These are phyloP conservation scores for Lontra canadensis DNA, from an alignment of 2,113 vertebrate species.

Conservation along the genomic window DNA sequence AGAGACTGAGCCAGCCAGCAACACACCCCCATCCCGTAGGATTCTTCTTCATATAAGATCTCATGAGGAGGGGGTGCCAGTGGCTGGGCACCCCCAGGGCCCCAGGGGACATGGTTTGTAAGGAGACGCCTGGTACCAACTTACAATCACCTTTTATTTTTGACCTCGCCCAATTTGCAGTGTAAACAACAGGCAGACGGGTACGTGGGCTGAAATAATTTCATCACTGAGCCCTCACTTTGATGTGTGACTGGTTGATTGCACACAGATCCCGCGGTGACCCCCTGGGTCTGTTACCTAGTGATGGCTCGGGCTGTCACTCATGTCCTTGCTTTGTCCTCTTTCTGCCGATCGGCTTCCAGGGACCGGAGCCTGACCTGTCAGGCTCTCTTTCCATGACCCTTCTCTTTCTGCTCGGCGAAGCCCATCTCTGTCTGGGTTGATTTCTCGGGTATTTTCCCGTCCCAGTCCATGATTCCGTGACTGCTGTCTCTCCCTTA, in stretches of 20 bases:
- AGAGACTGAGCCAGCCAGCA: background rate
- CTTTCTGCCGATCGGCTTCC: background rate
- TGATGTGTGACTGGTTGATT: background rate
- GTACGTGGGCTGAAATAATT: conserved; percentile 13
- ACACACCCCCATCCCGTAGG: background rate
- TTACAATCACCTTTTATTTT: background rate
- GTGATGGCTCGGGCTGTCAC: background rate
- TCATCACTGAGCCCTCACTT: background rate
- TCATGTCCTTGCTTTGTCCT: background rate
- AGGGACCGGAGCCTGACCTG: background rate
- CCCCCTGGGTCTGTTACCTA: background rate
- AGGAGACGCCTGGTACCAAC: background rate
- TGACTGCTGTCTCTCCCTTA: conserved; percentile 4
- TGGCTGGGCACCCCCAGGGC: too few relatives aligned
- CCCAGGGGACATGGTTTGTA: background rate
- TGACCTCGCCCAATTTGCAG: background rate
- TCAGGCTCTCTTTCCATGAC: background rate
- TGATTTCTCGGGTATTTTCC: background rate
- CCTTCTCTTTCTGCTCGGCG: background rate
- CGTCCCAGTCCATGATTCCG: background rate
- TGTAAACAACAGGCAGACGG: background rate
- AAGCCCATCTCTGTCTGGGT: background rate
- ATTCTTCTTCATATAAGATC: background rate
- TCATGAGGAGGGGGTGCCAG: background rate
- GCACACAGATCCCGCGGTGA: background rate